Conservation (phyloP, 2,113 vertebrate species). For the Aegithalos caudatus region DNA sequence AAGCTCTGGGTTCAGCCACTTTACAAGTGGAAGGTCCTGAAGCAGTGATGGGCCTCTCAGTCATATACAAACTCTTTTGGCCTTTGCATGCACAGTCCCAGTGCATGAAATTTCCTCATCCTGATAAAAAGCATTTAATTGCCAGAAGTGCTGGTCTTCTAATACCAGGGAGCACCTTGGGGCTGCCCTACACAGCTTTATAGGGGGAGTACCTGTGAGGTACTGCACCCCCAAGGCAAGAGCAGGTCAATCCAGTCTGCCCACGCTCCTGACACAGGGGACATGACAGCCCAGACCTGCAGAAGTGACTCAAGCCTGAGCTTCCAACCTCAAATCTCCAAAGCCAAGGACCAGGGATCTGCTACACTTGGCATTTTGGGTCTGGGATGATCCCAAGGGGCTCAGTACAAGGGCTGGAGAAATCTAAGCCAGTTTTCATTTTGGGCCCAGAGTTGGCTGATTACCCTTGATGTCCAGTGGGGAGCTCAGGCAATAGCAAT, state of each 20-base stretch:
- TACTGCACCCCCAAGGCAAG: background rate
- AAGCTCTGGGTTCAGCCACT: background rate
- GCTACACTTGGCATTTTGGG: background rate
- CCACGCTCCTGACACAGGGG: accelerated
- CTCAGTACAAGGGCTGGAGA: background rate
- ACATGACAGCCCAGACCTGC: background rate
- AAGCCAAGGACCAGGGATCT: background rate
- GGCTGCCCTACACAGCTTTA: background rate
- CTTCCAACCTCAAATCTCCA: background rate
- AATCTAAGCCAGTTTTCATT: background rate
- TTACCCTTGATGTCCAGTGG: background rate
- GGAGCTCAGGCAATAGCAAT: background rate
- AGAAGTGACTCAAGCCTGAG: background rate
- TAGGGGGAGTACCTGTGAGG: too few relatives aligned
- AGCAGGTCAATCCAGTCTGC: background rate
- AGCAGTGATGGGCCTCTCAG: background rate
- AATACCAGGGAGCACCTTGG: background rate
- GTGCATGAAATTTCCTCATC: background rate
- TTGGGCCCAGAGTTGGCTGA: background rate
- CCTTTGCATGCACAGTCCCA: background rate
- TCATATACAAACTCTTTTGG: background rate
- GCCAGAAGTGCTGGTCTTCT: background rate
- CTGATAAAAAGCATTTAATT: background rate
- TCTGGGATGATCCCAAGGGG: too few relatives aligned
- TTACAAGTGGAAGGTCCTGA: background rate